These are phyloP conservation scores for Gymnarchus niloticus DNA, from an alignment of 2,113 vertebrate genomes.

Conservation along the genomic window DNA sequence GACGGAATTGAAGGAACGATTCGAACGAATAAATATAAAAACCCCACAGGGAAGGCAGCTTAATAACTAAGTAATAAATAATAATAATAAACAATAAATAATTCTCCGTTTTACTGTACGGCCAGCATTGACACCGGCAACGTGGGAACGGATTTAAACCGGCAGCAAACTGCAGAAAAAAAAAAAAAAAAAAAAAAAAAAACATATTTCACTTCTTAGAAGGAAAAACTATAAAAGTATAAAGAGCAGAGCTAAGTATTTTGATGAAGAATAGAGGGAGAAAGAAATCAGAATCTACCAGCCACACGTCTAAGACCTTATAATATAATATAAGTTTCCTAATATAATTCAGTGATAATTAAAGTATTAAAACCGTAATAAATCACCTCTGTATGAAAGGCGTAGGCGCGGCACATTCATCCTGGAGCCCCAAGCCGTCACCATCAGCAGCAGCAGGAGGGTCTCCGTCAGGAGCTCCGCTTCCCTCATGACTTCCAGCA, in stretches of 20 bases:
- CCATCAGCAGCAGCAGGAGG: conserved; percentile 24
- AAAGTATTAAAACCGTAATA: background rate
- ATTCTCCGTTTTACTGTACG: background rate
- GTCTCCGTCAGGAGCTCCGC: conserved; percentile 14
- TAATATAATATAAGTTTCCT: background rate
- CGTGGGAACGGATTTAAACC: background rate
- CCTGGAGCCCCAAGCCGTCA: conserved; percentile 30
- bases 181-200: background rate
- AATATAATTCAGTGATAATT: background rate
- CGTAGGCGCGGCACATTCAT: conserved; percentile 45
- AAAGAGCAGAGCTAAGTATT: no score
- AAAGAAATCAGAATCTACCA: no score
- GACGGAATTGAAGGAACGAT: conserved; percentile 10
- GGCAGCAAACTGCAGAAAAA: background rate
- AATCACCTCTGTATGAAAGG: conserved; percentile 44
- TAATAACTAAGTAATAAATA: no score
- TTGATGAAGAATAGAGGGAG: no score
- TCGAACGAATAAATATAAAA: conserved; percentile 16
- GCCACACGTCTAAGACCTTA: background rate
- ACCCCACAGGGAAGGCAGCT: conserved; percentile 11
- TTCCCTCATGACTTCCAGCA: conserved; percentile 33
- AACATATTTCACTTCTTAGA: background rate
- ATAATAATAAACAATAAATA: background rate
- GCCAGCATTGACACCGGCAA: conserved; percentile 12
- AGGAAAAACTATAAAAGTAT: no score